Evolutionary conservation across 2,888 invertebrate genomes (phyloP), one percentile per base, ranked within the genome.

Genomic region (Papilio elwesi): DNA sequence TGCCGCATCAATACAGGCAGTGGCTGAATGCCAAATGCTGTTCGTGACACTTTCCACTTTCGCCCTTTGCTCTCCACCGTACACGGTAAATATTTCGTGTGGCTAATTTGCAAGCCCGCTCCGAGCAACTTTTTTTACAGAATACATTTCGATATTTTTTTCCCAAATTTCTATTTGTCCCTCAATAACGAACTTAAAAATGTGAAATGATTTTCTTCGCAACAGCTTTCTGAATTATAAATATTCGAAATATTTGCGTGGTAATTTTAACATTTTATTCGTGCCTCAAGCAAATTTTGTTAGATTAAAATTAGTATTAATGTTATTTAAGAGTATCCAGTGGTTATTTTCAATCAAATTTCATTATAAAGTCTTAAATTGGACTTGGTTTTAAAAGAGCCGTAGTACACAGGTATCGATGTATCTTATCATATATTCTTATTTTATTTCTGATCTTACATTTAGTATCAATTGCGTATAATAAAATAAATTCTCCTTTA

Each of bases 1-100:
- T 94, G 90, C 88, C 85, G 87, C 91, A 89, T 91, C 93, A 90
- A 92, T 93, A 91, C 85, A 80, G 77, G 79, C 78, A 79, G 87
- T 86, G 89, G 89, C 90, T 89, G 91, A 90, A 91, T 91, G 87
- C 90, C 90, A 90, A 91, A 92, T 89, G 88, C 80, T 80, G 86
- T 88, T 88, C 91, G 91, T 92, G 92, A 91, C 92, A 91, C 85
- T 89, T 88, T 87, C 85, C 89, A 92, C 90, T 93, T 90, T 92
- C 89, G 78, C 88, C 85, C 82, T 85, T 87, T 87, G 88, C 88
- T 82, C 83, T 79, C 52, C 78, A 79, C 80, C 78, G 78, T 80
- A 80, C 78, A 81, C 81, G 78, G 78, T 83, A 84, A 86, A 89
- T 85, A 83, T 85, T 87, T 85, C 85, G 85, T 87, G 82, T 78